phyloP scores from a whole-genome alignment of 1,140 invertebrate genomes.

The Drosophila ambigua region DNA sequence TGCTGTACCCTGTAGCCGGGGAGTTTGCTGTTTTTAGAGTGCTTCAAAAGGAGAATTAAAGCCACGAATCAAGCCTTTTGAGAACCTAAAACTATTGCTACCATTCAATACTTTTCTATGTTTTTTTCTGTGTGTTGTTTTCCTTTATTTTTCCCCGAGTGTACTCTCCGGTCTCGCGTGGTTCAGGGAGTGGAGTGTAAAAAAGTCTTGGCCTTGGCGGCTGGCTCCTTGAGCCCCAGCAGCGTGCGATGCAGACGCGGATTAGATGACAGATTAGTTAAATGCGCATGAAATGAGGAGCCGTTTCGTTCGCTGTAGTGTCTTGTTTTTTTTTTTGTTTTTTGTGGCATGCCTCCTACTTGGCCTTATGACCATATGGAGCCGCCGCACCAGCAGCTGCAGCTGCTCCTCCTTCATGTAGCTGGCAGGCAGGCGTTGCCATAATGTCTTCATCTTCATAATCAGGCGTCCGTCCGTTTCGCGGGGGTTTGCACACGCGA shows the following conservation, averaged over 20 bases:
- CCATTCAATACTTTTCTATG: neutral
- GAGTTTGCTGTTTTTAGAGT: too few species aligned
- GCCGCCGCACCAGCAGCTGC: constrained; percentile 2
- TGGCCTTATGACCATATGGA: constrained; percentile 42
- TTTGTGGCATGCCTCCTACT: constrained; percentile 52
- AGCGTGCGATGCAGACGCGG: constrained; percentile 57
- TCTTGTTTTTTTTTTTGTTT: neutral
- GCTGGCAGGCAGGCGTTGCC: constrained; percentile 41
- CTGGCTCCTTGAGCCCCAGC: constrained; percentile 52
- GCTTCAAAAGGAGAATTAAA: too few species aligned
- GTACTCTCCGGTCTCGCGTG: too few species aligned
- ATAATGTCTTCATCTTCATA: constrained; percentile 76
- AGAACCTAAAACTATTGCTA: too few species aligned
- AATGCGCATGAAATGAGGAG: constrained; percentile 78
- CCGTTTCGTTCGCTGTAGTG: constrained; percentile 15
- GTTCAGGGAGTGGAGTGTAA: neutral
- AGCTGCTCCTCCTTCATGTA: neutral
- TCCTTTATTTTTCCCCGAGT: too few species aligned
- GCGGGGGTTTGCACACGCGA: constrained; percentile 36
- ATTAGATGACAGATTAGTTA: constrained; percentile 81
- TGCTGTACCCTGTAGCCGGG: too few species aligned
- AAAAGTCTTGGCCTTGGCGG: constrained; percentile 12
- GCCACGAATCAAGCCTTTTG: neutral
- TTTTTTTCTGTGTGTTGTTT: neutral
- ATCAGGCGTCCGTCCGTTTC: constrained; percentile 46